Conservation (phyloP, 2,797 vertebrate species). For the Takifugu rubripes region DNA sequence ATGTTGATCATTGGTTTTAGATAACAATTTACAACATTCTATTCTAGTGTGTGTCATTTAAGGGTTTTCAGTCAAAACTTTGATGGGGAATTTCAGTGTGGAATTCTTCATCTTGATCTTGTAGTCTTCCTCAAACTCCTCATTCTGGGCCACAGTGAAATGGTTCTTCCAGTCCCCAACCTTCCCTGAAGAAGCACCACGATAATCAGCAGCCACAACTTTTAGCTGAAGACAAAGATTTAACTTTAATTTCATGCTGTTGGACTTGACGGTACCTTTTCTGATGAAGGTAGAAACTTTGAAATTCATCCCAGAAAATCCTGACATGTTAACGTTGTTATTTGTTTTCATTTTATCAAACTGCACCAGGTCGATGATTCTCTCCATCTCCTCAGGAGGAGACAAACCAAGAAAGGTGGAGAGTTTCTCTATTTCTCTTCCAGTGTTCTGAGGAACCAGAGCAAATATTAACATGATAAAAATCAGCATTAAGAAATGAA, state of each 20-base stretch:
- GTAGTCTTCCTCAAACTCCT: conserved; percentile 69
- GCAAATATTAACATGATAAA: neutral
- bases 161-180: conserved; percentile 74
- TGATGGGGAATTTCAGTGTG: conserved; percentile 38
- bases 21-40: no score
- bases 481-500: no score
- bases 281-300: conserved; percentile 82
- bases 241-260: neutral
- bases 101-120: conserved; percentile 57
- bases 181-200: conserved; percentile 51
- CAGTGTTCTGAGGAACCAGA: conserved; percentile 38
- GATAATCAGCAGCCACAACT: neutral
- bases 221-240: neutral
- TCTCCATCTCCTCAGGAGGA: conserved; percentile 55
- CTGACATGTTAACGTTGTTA: conserved; percentile 49
- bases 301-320: conserved; percentile 67
- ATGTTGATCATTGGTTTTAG: no score
- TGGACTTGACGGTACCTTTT: conserved; percentile 73
- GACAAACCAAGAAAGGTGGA: conserved; percentile 54
- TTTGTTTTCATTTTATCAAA: conserved; percentile 82
- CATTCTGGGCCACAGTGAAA: conserved; percentile 63
- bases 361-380: conserved; percentile 61
- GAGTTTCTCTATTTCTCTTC: conserved; percentile 49
- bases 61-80: conserved; percentile 19
- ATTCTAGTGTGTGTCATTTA: neutral